phyloP scores from a whole-genome alignment of 2,888 invertebrate genomes.

The Amphiduros pacificus region DNA sequence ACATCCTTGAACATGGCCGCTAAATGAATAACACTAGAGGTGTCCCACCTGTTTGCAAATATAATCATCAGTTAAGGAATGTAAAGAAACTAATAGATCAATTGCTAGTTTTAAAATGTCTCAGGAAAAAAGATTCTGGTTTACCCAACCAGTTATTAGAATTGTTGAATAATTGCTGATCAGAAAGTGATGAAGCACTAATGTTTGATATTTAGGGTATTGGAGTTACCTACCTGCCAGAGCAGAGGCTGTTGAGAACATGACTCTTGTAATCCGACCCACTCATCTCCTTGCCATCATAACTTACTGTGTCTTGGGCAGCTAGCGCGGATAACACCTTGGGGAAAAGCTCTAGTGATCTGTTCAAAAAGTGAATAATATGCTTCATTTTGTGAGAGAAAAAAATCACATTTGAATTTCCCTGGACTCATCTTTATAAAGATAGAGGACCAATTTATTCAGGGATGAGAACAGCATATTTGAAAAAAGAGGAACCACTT shows the following conservation, averaged over 20 bases:
- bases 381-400: not conserved
- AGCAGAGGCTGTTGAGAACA: conserved; percentile 53
- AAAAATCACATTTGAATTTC: not conserved
- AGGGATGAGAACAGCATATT: not conserved
- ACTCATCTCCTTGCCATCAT: conserved; percentile 46
- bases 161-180: no score
- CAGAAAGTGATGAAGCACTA: no score
- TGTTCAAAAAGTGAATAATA: not conserved
- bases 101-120: no score
- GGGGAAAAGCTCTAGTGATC: conserved; percentile 53
- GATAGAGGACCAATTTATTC: not conserved
- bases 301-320: conserved; percentile 40
- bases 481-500: not conserved
- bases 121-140: no score
- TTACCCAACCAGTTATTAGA: no score
- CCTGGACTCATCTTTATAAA: not conserved
- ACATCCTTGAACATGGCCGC: conserved; percentile 56
- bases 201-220: no score
- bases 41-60: conserved; percentile 44
- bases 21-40: conserved; percentile 45
- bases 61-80: no score
- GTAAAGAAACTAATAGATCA: no score
- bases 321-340: conserved; percentile 53
- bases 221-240: conserved; percentile 53
- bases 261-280: conserved; percentile 56